Base-by-base conservation (phyloP, 2,797 vertebrate species). In the Micropoecilia bifurca region DNA sequence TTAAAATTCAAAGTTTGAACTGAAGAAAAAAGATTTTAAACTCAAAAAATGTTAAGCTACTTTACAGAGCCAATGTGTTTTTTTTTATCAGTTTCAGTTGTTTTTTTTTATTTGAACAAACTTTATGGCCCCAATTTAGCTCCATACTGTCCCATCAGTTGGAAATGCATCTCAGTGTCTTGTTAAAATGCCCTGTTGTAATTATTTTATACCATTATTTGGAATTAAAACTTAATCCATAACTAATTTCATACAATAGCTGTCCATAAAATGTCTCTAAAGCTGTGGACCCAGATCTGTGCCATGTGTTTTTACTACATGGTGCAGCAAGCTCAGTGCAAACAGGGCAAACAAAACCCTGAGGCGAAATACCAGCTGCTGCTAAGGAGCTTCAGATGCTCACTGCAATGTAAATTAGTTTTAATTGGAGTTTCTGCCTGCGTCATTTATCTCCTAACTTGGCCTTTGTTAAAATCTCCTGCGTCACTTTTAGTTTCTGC, bases 341-440 rank as follows among this genome's bases (percentile, higher is more conserved):
- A 78, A 80, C 73, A 74, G 88, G 81, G 88, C 80, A 74, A 77
- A 79, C 41, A 66, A 30, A 36, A 66, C n/a, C 77, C 77, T 22
- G 73, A 74, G 76, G 84, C 85, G 22, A 33, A 68, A 82, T 8
- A 81, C 69, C 87, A 78, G 76, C 79, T 92, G 87, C 77, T 73
- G 73, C 16, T 4, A 41, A 72, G 0, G 0, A 43, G 30, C 76
- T 59, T 43, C 25, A 30, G 57, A 59, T 80, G 57, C 68, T 80
- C 0, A 72, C 47, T 66, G 45, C 41, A 12, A 72, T 50, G 47
- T 68, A 59, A 45, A 43, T 69, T 46, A n/a, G 59, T 79, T 79
- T 80, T 80, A 80, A 88, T 74, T 83, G 74, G 12, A 36, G 2
- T 36, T 77, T 74, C 18, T 71, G 28, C 72, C 73, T 71, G 66